phyloP scores from a whole-genome alignment of 2,113 vertebrate genomes.

The Polypterus bichir region DNA sequence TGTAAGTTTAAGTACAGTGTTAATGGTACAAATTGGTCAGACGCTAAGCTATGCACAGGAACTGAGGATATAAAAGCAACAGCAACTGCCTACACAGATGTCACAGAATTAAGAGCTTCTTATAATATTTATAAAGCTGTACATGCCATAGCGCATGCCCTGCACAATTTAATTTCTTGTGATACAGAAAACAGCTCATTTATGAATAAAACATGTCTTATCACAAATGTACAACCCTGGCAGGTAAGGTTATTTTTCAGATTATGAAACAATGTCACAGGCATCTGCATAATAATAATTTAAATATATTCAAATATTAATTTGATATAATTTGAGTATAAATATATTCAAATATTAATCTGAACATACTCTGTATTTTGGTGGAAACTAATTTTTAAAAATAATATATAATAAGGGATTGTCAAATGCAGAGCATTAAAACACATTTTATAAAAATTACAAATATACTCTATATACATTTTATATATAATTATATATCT shows the following conservation, averaged over 20 bases:
- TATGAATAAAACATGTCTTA: background rate
- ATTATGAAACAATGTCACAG: too few species aligned
- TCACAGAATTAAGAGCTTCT: background rate
- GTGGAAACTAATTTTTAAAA: too few species aligned
- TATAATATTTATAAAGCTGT: constrained; percentile 1
- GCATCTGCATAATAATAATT: too few species aligned
- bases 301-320: too few species aligned
- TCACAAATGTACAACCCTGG: background rate
- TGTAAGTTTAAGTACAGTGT: constrained; percentile 9
- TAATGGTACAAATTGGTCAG: background rate
- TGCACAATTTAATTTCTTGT: constrained; percentile 2
- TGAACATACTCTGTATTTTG: too few species aligned
- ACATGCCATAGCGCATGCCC: background rate
- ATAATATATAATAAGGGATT: too few species aligned
- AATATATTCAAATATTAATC: too few species aligned
- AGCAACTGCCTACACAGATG: background rate
- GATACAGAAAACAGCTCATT: background rate
- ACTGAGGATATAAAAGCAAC: background rate
- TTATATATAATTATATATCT: too few species aligned
- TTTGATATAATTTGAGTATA: too few species aligned
- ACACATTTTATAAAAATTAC: too few species aligned
- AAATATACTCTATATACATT: too few species aligned
- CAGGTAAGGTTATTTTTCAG: background rate
- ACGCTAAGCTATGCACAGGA: background rate
- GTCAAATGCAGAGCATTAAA: too few species aligned